These are phyloP conservation scores for Apteryx owenii DNA, from an alignment of 2,113 vertebrate genomes.

Conservation along the genomic window DNA sequence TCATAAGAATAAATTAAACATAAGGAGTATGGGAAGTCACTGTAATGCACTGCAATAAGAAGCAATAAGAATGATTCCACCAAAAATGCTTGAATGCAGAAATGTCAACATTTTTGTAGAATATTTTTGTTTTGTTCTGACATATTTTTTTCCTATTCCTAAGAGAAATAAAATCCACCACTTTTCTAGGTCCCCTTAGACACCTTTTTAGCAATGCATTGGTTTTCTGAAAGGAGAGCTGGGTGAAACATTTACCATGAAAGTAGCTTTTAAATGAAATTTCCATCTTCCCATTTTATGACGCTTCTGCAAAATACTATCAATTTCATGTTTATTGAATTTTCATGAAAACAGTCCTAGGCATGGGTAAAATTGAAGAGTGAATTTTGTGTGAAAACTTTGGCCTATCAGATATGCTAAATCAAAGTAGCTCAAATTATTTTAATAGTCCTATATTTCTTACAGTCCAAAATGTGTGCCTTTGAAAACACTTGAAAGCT, in stretches of 20 bases:
- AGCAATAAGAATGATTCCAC: neutral
- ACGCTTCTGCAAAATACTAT: neutral
- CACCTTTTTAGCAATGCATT: neutral
- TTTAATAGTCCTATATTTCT: neutral
- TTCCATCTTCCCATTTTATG: neutral
- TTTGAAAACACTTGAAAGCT: neutral
- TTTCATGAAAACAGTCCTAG: neutral
- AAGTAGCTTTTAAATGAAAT: neutral
- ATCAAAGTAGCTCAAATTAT: neutral
- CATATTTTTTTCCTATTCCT: neutral
- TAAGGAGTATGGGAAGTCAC: neutral
- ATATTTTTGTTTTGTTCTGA: neutral
- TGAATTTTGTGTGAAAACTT: neutral
- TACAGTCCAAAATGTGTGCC: neutral
- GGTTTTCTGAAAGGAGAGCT: neutral
- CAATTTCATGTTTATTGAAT: neutral
- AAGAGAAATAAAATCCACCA: neutral
- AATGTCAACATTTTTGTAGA: neutral
- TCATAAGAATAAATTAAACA: neutral
- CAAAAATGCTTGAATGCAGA: neutral
- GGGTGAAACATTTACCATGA: neutral
- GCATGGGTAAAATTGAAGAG: neutral
- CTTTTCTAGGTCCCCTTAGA: neutral
- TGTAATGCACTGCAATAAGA: neutral
- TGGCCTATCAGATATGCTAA: neutral